Base-by-base conservation (phyloP, 2,797 vertebrate species). In the Notoglanidium macrostoma region DNA sequence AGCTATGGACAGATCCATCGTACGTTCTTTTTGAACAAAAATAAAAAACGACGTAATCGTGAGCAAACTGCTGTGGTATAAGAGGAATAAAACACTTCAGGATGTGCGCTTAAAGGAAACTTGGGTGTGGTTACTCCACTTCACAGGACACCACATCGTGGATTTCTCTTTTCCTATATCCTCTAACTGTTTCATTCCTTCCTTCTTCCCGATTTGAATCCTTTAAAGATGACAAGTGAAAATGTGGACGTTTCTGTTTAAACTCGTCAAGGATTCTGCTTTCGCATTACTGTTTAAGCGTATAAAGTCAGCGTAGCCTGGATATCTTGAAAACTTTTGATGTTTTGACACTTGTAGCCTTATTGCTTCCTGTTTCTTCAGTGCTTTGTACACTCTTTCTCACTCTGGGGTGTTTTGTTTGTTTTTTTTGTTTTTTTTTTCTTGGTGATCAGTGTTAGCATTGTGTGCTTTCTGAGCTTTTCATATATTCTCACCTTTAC, bases 391-490 rank as follows among this genome's bases (percentile, higher is more conserved):
- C 49, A 40, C 9, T 68, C 1, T n/a, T n/a, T 40, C n/a, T 77
- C 17, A 26, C 46, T 26, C 40, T 54, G 40, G 70, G n/a, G 54
- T 82, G 14, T 70, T 44, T 29, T 3, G 32, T 74, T 80, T 40
- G 35, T 8, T n/a, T 21, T 6, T 26, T n/a, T 54, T 44, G 0
- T n/a, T 17, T 15, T 8, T 59, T 23, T n/a, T 57, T 46, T 49
- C 44, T 40, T 17, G 44, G 77, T 81, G 83, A 79, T 67, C 77
- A 65, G 19, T 68, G 78, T 83, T 68, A 70, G 55, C 49, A 17
- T 85, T 5, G 68, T 46, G 51, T 21, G 70, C 68, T 85, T 49
- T 81, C 26, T 82, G 67, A 54, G 57, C 83, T 84, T 80, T 87
- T 76, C 10, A 12, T 67, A 9, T 70, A 55, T 67, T 40, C 76